Conservation (phyloP, 2,797 vertebrate species). For the Gallinago nigripennis region DNA sequence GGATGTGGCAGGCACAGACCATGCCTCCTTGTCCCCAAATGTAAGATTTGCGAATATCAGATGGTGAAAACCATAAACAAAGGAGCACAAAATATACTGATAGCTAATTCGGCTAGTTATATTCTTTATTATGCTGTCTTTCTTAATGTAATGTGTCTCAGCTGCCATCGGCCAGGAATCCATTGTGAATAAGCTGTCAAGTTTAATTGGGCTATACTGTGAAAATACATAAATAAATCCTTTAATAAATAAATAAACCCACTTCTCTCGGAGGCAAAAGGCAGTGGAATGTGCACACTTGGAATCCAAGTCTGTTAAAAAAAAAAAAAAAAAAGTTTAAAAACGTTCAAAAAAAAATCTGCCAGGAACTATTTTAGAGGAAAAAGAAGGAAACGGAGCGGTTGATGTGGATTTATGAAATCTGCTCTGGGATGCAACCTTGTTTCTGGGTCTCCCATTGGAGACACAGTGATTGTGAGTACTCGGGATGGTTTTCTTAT, state of each 20-base stretch:
- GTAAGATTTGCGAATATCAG: conserved; percentile 36
- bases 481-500: not conserved
- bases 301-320: not conserved
- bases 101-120: conserved; percentile 44
- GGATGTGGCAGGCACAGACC: not conserved
- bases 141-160: conserved; percentile 55
- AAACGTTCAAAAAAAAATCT: not conserved
- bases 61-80: not conserved
- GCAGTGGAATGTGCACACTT: not conserved
- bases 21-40: not conserved
- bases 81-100: conserved; percentile 11
- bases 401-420: not conserved
- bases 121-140: conserved; percentile 56
- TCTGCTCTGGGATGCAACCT: not conserved
- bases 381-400: not conserved
- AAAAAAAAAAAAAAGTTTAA: not conserved
- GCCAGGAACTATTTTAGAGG: not conserved
- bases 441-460: not conserved
- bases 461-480: not conserved
- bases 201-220: conserved; percentile 66
- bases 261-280: not conserved
- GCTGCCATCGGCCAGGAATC: conserved; percentile 39
- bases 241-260: conserved; percentile 62
- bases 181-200: conserved; percentile 66
- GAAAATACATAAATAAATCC: conserved; percentile 40